phyloP scores from a whole-genome alignment of 2,888 invertebrate species.

The Drosophila rubida region DNA sequence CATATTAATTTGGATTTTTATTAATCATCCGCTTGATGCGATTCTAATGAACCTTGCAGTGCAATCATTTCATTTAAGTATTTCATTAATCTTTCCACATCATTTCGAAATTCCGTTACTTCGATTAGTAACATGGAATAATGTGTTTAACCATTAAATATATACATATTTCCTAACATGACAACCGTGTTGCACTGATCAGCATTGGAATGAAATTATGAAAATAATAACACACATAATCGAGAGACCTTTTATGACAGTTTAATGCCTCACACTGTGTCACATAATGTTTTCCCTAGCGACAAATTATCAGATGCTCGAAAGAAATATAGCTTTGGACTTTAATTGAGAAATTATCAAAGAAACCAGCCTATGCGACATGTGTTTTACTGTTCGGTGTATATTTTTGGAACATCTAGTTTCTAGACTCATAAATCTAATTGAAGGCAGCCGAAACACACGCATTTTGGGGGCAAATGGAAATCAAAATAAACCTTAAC shows the following conservation, averaged over 20 bases:
- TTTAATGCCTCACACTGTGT: background rate
- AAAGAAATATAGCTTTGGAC: background rate
- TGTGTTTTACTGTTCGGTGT: background rate
- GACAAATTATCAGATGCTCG: slow-evolving; percentile 12
- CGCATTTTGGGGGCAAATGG: background rate
- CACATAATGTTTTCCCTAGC: slow-evolving; percentile 2
- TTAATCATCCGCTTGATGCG: background rate
- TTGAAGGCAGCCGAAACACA: slow-evolving; percentile 9
- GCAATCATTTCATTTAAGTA: background rate
- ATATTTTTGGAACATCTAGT: slow-evolving; percentile 21
- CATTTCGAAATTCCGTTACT: no score
- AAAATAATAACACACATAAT: no score
- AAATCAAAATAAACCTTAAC: slow-evolving; percentile 26
- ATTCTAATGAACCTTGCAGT: background rate
- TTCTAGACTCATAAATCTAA: slow-evolving; percentile 31
- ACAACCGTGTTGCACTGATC: background rate
- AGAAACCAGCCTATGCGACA: slow-evolving; percentile 10
- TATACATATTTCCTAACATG: background rate
- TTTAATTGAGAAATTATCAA: slow-evolving; percentile 10
- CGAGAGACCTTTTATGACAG: background rate
- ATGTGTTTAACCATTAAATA: no score
- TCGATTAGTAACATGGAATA: no score
- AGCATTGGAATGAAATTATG: background rate
- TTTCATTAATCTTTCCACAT: no score
- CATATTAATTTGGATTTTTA: background rate